Evolutionary conservation across 2,113 vertebrate genomes (phyloP).

Genomic region (Proteles cristata): DNA sequence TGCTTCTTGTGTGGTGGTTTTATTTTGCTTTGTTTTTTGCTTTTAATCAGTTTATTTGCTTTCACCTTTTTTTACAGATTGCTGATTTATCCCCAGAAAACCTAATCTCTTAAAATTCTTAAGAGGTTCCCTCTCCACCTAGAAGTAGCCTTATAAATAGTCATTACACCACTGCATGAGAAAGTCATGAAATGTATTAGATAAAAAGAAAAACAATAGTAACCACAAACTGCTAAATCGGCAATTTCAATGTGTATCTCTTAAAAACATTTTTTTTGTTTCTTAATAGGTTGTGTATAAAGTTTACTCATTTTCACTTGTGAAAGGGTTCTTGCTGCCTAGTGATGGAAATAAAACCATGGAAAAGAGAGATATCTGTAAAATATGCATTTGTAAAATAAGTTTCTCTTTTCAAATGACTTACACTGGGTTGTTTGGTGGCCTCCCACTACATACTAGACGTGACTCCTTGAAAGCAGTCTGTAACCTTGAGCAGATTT

Average conservation of each 20-base stretch:
- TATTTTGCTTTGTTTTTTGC: neutral
- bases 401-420: conserved; percentile 81
- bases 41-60: neutral
- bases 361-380: conserved; percentile 82
- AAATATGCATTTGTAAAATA: conserved; percentile 81
- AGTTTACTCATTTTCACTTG: conserved; percentile 80
- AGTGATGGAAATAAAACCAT: conserved; percentile 82
- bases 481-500: conserved; percentile 59
- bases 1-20: conserved; percentile 55
- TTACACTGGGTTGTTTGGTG: conserved; percentile 78
- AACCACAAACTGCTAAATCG: conserved; percentile 77
- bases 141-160: conserved; percentile 46
- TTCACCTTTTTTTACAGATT: conserved; percentile 29
- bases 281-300: conserved; percentile 81
- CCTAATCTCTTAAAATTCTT: conserved; percentile 59
- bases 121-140: conserved; percentile 45
- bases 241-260: conserved; percentile 80
- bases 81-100: conserved; percentile 62
- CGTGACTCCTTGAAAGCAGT: conserved; percentile 64
- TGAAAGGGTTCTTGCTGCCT: conserved; percentile 82
- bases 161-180: conserved; percentile 82
- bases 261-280: conserved; percentile 75
- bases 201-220: conserved; percentile 70
- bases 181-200: conserved; percentile 78
- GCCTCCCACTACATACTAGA: conserved; percentile 74